These are phyloP conservation scores for Nycticebus coucang DNA, from an alignment of 2,113 vertebrate species.

Conservation along the genomic window DNA sequence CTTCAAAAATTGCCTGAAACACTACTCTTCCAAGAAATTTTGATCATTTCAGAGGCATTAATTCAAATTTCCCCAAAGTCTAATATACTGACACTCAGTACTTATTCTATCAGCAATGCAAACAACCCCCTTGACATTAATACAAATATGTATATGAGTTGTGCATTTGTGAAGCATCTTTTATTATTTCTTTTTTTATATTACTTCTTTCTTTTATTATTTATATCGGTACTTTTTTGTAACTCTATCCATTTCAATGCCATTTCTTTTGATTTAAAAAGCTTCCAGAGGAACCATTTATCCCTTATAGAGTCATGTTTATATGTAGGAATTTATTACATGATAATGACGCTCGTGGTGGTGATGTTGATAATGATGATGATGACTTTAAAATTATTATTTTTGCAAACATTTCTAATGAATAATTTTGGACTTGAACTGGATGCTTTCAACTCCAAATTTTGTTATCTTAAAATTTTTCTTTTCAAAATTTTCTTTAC, in stretches of 20 bases:
- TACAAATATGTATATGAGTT: not conserved
- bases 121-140: not conserved
- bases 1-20: not conserved
- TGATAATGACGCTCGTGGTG: not conserved
- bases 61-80: not conserved
- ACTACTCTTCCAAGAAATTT: not conserved
- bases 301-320: not conserved
- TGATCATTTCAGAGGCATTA: not conserved
- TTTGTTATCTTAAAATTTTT: not conserved
- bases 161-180: not conserved
- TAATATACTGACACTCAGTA: not conserved
- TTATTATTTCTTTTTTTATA: too few relatives aligned
- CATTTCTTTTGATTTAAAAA: constrained; percentile 23
- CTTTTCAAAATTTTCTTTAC: constrained; percentile 3
- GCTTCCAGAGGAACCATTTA: not conserved
- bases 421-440: not conserved
- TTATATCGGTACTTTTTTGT: not conserved
- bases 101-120: not conserved
- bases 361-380: not conserved
- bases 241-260: not conserved
- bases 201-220: not conserved
- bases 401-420: constrained; percentile 41
- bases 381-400: not conserved
- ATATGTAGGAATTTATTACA: not conserved
- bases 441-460: not conserved